Percentiles rank a stretch among this genome's conserved stretches.
Evolutionary conservation across 92 coral and sea anemone species (phyloP).

Genomic region (Meandrina meandrites): DNA sequence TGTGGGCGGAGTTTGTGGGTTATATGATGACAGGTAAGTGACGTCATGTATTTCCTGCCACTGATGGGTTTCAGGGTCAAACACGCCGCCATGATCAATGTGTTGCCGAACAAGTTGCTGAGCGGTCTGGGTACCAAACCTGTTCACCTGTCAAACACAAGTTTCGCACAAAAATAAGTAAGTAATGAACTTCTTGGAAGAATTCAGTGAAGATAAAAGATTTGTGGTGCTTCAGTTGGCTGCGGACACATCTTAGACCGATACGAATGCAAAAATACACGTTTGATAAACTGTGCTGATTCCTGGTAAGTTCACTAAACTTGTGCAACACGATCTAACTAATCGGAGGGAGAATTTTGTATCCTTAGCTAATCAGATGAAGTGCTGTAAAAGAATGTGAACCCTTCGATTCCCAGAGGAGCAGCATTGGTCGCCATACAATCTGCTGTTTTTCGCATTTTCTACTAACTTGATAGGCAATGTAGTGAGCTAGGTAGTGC

Average conservation of each 20-base stretch:
- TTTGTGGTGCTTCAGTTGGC: neutral
- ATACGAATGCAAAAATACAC: neutral
- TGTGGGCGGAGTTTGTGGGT: conserved; percentile 89
- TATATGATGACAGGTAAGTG: conserved; percentile 90
- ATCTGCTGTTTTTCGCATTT: no score
- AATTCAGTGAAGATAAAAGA: neutral
- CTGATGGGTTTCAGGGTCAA: conserved; percentile 91
- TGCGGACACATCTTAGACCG: neutral
- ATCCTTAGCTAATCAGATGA: neutral
- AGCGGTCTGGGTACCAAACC: conserved; percentile 85
- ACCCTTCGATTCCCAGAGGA: neutral
- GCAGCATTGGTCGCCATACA: neutral
- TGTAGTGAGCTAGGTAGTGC: no score
- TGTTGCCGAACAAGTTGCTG: conserved; percentile 95
- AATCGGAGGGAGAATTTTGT: neutral
- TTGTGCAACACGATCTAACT: no score
- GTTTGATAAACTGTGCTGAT: no score
- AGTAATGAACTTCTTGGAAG: neutral
- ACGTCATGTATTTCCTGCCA: conserved; percentile 96
- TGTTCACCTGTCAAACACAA: conserved; percentile 53
- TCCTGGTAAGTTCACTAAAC: neutral
- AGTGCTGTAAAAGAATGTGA: neutral
- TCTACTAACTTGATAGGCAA: no score
- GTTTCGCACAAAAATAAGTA: neutral
- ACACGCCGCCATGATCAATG: conserved; percentile 97